phyloP scores from a whole-genome alignment of 1,140 invertebrate species.

The Stratiolaelaps scimitus region DNA sequence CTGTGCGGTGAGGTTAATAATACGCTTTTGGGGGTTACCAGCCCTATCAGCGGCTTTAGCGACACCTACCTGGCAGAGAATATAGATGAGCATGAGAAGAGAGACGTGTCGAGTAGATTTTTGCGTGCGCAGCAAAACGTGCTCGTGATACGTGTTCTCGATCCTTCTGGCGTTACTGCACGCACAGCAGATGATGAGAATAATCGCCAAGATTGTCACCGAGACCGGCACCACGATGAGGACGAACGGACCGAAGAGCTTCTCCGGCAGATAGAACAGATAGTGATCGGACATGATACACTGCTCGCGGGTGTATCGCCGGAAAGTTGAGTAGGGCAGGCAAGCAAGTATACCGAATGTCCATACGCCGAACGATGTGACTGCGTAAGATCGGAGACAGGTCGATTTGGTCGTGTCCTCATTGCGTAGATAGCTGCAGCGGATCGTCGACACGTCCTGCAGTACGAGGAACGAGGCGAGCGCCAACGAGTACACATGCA shows the following conservation, averaged over 20 bases:
- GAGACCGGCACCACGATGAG: constrained; percentile 11
- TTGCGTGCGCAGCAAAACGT: not conserved
- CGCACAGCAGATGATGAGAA: constrained; percentile 22
- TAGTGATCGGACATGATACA: not conserved
- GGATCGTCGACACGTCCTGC: constrained; percentile 1
- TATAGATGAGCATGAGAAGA: constrained; percentile 17
- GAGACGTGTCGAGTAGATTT: constrained; percentile 20
- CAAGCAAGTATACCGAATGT: constrained; percentile 7
- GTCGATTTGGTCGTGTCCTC: not conserved
- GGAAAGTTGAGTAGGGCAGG: not conserved
- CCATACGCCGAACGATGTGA: constrained; percentile 6
- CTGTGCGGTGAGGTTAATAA: too few species aligned
- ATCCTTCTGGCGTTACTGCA: not conserved
- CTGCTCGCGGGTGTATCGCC: not conserved
- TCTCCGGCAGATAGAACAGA: not conserved
- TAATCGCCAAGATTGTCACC: constrained; percentile 5
- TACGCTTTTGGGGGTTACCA: too few species aligned
- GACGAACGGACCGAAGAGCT: constrained; percentile 10
- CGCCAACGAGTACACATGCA: constrained; percentile 4
- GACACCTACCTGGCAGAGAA: constrained; percentile 1
- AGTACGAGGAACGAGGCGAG: constrained; percentile 16
- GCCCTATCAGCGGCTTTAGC: too few species aligned
- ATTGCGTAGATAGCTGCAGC: not conserved
- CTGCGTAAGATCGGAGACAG: constrained; percentile 14
- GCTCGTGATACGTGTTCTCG: constrained; percentile 9